phyloP scores from a whole-genome alignment of 2,797 vertebrate genomes.

The Anisognathus igniventris region DNA sequence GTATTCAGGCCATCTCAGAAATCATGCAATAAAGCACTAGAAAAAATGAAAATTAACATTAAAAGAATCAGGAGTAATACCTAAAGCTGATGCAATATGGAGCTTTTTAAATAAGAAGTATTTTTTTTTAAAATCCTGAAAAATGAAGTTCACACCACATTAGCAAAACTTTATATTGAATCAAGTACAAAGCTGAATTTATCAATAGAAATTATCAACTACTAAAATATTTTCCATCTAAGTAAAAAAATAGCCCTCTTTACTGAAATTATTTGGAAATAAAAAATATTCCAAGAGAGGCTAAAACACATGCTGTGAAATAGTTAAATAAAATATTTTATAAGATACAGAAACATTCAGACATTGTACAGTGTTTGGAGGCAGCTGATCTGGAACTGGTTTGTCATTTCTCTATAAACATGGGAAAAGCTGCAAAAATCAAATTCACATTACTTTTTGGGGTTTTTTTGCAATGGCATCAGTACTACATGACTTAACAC shows the following conservation, averaged over 20 bases:
- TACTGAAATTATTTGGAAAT: not conserved
- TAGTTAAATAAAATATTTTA: not conserved
- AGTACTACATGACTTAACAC: not conserved
- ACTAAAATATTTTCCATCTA: not conserved
- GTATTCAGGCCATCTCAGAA: not conserved
- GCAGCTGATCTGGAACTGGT: not conserved
- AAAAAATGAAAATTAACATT: not conserved
- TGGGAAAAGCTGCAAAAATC: not conserved
- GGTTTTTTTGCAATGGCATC: not conserved
- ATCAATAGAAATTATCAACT: not conserved
- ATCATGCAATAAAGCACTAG: not conserved
- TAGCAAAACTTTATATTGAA: not conserved
- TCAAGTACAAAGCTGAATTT: not conserved
- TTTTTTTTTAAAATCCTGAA: not conserved
- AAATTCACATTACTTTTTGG: not conserved
- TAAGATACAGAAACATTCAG: not conserved
- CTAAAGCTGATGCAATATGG: not conserved
- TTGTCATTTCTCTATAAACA: not conserved
- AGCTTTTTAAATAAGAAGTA: not conserved
- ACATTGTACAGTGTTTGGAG: not conserved
- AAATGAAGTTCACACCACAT: not conserved
- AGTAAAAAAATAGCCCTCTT: not conserved
- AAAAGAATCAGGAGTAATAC: not conserved
- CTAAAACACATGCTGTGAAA: not conserved
- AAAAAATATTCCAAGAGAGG: not conserved